Conservation (phyloP, 1,140 invertebrate genomes). For the Ceratosolen solmsi region DNA sequence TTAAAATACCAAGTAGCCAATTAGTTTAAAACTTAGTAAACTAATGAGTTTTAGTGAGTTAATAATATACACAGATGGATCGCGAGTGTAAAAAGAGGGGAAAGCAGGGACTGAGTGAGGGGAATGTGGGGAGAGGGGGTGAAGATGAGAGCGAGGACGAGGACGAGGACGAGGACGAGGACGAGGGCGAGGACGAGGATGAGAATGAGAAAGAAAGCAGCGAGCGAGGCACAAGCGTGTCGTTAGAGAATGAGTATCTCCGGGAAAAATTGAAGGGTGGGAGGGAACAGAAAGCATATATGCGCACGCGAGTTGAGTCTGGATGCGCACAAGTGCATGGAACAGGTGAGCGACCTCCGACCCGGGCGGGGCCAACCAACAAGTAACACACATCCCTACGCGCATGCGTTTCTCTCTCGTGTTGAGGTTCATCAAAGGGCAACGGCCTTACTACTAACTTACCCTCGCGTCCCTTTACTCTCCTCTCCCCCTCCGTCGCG, state of each 20-base stretch:
- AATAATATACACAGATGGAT: background rate
- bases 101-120: too few species aligned
- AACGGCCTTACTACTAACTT: conserved; percentile 32
- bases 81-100: background rate
- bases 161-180: too few species aligned
- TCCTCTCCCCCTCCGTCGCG: too few species aligned
- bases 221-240: background rate
- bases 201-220: background rate
- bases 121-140: too few species aligned
- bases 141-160: too few species aligned
- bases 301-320: conserved; percentile 11
- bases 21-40: conserved; percentile 3
- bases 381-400: background rate
- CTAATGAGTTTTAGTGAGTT: background rate
- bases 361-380: conserved; percentile 41
- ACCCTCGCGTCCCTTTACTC: background rate
- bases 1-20: conserved; percentile 9
- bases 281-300: background rate
- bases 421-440: conserved; percentile 61
- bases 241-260: background rate
- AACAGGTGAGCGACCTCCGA: conserved; percentile 64
- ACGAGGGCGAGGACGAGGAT: background rate
- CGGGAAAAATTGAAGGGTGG: conserved; percentile 14
- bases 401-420: conserved; percentile 39
- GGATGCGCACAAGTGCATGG: conserved; percentile 52